These are phyloP conservation scores for Bubo blakistoni DNA, from an alignment of 2,113 vertebrate genomes.

Conservation along the genomic window DNA sequence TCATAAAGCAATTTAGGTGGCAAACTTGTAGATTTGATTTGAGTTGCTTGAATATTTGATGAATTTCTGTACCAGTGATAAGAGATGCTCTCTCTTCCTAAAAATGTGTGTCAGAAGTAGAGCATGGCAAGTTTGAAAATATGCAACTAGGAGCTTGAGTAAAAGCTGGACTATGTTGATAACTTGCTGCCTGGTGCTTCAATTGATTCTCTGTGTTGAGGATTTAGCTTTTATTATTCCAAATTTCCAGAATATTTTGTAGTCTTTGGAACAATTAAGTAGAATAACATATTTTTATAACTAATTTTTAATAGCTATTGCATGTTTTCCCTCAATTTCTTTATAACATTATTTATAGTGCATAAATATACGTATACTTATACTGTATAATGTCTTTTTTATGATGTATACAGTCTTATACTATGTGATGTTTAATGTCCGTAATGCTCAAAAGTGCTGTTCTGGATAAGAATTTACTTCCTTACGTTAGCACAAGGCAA, in stretches of 20 bases:
- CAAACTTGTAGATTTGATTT: background rate
- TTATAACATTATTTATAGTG: background rate
- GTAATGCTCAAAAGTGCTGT: background rate
- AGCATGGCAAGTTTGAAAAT: background rate
- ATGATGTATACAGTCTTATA: background rate
- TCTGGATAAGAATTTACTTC: background rate
- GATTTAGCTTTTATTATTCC: background rate
- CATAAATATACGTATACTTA: background rate
- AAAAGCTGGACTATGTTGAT: background rate
- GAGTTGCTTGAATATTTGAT: background rate
- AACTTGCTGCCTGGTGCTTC: background rate
- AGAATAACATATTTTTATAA: background rate
- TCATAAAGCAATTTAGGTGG: background rate
- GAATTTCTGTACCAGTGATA: background rate
- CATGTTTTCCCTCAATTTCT: background rate
- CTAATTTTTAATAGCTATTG: background rate
- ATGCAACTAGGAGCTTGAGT: background rate
- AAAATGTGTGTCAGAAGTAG: background rate
- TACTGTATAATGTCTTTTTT: background rate
- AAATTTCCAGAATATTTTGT: background rate
- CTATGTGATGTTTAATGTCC: fast-evolving
- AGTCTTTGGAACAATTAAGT: background rate
- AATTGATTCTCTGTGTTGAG: background rate
- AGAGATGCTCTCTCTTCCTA: background rate
- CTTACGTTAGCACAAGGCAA: background rate